These are phyloP conservation scores for Labroides dimidiatus DNA, from an alignment of 2,797 vertebrate species.

Conservation along the genomic window DNA sequence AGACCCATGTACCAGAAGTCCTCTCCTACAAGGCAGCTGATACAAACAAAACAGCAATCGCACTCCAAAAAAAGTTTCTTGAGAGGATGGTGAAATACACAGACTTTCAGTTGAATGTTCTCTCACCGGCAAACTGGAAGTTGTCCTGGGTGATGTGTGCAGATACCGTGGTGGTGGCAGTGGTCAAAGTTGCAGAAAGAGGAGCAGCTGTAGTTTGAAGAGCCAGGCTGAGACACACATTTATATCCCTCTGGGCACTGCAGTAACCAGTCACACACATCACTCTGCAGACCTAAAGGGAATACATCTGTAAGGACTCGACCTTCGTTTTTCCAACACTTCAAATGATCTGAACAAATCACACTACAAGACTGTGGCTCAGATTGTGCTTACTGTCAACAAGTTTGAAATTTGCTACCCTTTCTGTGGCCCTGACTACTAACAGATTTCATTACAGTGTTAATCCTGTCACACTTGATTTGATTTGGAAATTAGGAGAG, in stretches of 20 bases:
- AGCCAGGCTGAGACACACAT: conserved; percentile 65
- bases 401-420: neutral
- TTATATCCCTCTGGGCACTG: conserved; percentile 84
- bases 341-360: neutral
- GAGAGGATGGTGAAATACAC: neutral
- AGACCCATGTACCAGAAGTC: conserved; percentile 91
- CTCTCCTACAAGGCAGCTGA: conserved; percentile 87
- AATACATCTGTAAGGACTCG: neutral
- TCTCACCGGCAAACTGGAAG: conserved; percentile 88
- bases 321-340: no score
- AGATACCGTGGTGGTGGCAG: conserved; percentile 91
- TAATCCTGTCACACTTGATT: no score
- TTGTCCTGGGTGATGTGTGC: conserved; percentile 82
- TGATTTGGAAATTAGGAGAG: no score
- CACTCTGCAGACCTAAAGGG: conserved; percentile 76
- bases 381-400: neutral
- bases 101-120: neutral
- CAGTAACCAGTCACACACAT: conserved; percentile 84
- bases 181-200: conserved; percentile 86
- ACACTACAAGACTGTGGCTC: neutral
- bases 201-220: conserved; percentile 83
- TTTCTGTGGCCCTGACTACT: neutral
- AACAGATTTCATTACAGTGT: neutral
- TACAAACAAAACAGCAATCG: conserved; percentile 15
- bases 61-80: neutral